Conservation (phyloP, 2,888 invertebrate species). For the Drosophila sordidapex region DNA sequence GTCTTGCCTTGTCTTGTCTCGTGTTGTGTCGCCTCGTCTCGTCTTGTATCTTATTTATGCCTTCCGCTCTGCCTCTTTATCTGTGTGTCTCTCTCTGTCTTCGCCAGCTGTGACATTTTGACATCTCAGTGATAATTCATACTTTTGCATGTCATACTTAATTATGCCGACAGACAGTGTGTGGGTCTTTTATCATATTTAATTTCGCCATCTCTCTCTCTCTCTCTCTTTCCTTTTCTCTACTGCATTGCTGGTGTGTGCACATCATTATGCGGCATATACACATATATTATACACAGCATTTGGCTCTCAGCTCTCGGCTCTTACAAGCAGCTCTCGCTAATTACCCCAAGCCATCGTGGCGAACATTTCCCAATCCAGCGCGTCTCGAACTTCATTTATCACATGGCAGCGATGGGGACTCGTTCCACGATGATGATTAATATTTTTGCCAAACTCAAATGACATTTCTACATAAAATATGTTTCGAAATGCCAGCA, state of each 20-base stretch:
- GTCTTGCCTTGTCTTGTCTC: background rate
- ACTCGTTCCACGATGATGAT: constrained; percentile 52
- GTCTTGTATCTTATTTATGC: constrained; percentile 62
- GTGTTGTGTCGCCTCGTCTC: constrained; percentile 24
- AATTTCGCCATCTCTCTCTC: constrained; percentile 50
- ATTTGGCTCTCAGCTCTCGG: constrained; percentile 1
- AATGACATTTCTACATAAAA: constrained; percentile 70
- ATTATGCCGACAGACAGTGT: constrained; percentile 81
- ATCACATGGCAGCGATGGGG: constrained; percentile 45
- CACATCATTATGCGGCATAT: constrained; percentile 65
- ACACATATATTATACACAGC: constrained; percentile 6
- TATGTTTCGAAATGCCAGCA: constrained; percentile 61
- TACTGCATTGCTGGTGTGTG: constrained; percentile 32
- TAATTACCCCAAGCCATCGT: constrained; percentile 65
- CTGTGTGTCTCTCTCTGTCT: constrained; percentile 52
- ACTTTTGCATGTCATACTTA: constrained; percentile 84
- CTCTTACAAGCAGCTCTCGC: constrained; percentile 37
- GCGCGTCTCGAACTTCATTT: constrained; percentile 66
- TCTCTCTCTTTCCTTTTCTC: constrained; percentile 10
- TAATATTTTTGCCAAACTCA: constrained; percentile 72
- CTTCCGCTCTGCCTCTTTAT: constrained; percentile 57
- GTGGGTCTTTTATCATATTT: constrained; percentile 79
- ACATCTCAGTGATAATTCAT: constrained; percentile 84
- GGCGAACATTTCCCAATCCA: constrained; percentile 54
- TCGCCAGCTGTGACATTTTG: constrained; percentile 81